Evolutionary conservation across 2,797 vertebrate species (phyloP).

Genomic region (Adelosebastes latens): DNA sequence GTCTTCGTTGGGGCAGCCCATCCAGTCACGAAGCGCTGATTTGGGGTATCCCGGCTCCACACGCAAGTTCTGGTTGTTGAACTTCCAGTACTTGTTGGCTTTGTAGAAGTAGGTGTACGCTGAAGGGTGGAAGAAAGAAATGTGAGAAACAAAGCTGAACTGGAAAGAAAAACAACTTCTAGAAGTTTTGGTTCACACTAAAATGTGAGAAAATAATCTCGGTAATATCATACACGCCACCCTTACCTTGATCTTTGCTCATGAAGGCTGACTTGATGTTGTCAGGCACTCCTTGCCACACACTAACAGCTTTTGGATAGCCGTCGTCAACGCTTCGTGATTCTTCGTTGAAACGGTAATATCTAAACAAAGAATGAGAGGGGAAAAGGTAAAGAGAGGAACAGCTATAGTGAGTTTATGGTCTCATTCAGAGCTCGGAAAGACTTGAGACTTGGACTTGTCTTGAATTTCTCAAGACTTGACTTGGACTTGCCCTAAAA

Average conservation of each 20-base stretch:
- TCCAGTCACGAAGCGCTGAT: constrained; percentile 90
- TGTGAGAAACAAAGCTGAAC: neutral
- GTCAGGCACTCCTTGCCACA: constrained; percentile 92
- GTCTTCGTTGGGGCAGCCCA: constrained; percentile 88
- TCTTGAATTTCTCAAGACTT: neutral
- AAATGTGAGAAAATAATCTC: neutral
- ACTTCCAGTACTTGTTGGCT: constrained; percentile 94
- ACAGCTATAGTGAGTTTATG: neutral
- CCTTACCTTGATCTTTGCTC: constrained; percentile 91
- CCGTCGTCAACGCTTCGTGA: constrained; percentile 83
- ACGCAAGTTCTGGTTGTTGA: constrained; percentile 91
- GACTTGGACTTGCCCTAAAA: neutral
- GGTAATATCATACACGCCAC: neutral
- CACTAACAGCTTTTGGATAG: constrained; percentile 88
- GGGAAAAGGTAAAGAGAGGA: neutral
- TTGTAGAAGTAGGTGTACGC: constrained; percentile 95
- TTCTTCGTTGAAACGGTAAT: constrained; percentile 92
- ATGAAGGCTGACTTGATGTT: constrained; percentile 89
- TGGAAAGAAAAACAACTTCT: neutral
- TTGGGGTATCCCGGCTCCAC: constrained; percentile 93
- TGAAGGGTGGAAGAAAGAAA: constrained; percentile 49
- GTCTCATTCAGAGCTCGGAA: neutral
- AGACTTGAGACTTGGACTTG: neutral
- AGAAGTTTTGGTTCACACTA: neutral
- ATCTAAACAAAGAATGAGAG: constrained; percentile 73